Evolutionary conservation across 2,888 invertebrate species (phyloP), one percentile per base, ranked within the genome.

Genomic region (Parascotia fuliginaria): DNA sequence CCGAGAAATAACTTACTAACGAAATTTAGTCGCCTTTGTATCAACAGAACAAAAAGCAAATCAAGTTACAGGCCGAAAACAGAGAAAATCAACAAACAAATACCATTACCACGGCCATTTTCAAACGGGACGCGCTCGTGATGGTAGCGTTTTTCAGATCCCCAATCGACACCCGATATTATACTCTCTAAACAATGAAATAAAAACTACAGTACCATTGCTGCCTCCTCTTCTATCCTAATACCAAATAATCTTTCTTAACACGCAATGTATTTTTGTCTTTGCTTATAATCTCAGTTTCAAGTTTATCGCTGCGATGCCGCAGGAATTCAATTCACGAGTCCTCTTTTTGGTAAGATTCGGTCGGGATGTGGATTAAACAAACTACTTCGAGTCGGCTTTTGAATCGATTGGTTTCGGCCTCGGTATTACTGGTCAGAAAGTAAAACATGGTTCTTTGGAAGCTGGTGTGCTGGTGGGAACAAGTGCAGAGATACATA

Each of bases 71-170:
- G 79, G 62, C 76, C 83, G 59, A 87, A 91, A 92, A 89, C 87
- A 89, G 89, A 90, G 81, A 89, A 88, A 92, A 92, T 91, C 87
- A 77, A 90, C 89, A 79, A 82, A 91, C 89, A 90, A 91, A 92
- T 79, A 89, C 82, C 78, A 89, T 91, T 91, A 91, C 72, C 85
- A 89, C 88, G 89, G 89, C 85, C 84, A 86, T 89, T 89, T 89
- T 82, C 79, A 81, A 84, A 70, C 81, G 84, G 81, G 82, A 81
- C 77, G 81, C 83, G 87, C 87, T 89, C 91, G 91, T 91, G 91
- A 91, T 85, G 85, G 74, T 70, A 60, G 67, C 62, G 85, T 88
- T 90, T 90, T 91, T 90, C 87, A 87, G 79, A 63, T 56, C 70
- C 50, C 45, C 52, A 59, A 51, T 60, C 60, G 58, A 50, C 52